These are phyloP conservation scores for Carcina quercana DNA, from an alignment of 2,888 invertebrate genomes.

Conservation along the genomic window DNA sequence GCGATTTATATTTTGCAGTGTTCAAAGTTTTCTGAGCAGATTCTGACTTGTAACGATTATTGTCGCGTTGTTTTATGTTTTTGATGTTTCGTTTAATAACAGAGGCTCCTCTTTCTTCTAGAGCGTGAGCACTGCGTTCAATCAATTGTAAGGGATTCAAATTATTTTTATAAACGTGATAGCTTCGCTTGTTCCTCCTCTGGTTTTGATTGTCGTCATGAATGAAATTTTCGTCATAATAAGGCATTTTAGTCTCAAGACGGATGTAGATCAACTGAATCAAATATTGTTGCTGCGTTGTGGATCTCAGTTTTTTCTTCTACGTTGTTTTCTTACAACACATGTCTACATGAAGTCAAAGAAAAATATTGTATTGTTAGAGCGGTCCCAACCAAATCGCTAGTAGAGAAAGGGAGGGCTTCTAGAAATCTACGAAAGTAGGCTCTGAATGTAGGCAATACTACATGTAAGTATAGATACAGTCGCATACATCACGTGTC, in stretches of 20 bases:
- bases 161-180: slow-evolving; percentile 67
- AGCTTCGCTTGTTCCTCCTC: slow-evolving; percentile 65
- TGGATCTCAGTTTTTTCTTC: too few species aligned
- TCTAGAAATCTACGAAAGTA: slow-evolving; percentile 60
- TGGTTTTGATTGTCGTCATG: slow-evolving; percentile 65
- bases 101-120: slow-evolving; percentile 55
- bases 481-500: too few species aligned
- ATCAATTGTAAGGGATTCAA: slow-evolving; percentile 41
- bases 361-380: too few species aligned
- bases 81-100: slow-evolving; percentile 61
- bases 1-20: slow-evolving; percentile 37
- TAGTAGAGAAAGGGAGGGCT: slow-evolving; percentile 50
- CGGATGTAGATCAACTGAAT: too few species aligned
- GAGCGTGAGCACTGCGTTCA: slow-evolving; percentile 46
- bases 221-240: slow-evolving; percentile 71
- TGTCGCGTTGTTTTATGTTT: slow-evolving; percentile 53
- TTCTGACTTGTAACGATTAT: slow-evolving; percentile 43
- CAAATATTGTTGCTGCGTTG: too few species aligned
- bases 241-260: slow-evolving; percentile 67
- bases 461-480: too few species aligned
- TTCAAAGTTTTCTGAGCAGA: slow-evolving; percentile 23
- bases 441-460: background rate
- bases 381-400: too few species aligned
- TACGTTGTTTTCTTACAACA: too few species aligned
- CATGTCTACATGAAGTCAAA: too few species aligned